These are phyloP conservation scores for Silurus meridionalis DNA, from an alignment of 2,113 vertebrate genomes.

Conservation along the genomic window DNA sequence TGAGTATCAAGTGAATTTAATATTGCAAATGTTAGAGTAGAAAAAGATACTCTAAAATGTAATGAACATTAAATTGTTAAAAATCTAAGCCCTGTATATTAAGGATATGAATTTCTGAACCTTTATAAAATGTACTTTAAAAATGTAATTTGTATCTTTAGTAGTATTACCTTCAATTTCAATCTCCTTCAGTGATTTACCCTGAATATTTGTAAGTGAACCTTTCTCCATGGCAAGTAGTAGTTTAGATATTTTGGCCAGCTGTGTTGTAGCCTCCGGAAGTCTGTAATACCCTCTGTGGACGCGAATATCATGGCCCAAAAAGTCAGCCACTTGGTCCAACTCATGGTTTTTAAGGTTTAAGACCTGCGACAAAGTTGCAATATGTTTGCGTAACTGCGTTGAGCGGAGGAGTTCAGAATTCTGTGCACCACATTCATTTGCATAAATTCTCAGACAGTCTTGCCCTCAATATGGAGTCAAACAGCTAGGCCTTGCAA, in stretches of 20 bases:
- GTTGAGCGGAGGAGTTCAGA: background rate
- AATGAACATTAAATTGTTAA: too few species aligned
- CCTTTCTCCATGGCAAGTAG: conserved; percentile 5
- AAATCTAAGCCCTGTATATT: too few species aligned
- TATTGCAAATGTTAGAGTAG: too few species aligned
- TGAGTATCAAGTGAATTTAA: too few species aligned
- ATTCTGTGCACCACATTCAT: too few species aligned
- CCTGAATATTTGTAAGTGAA: background rate
- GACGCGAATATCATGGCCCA: conserved; percentile 10
- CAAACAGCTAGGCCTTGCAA: conserved; percentile 21
- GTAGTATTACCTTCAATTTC: background rate
- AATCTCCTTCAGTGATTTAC: background rate
- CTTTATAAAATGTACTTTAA: too few species aligned
- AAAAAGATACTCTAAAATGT: too few species aligned
- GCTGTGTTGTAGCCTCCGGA: background rate
- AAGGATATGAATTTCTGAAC: too few species aligned
- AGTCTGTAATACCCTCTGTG: background rate
- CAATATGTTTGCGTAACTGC: background rate
- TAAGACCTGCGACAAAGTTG: background rate
- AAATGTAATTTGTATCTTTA: background rate
- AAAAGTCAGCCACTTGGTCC: conserved; percentile 14
- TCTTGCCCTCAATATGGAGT: conserved; percentile 11
- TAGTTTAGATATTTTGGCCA: conserved; percentile 14
- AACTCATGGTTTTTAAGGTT: background rate
- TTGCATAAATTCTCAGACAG: background rate